Evolutionary conservation across 2,888 invertebrate species (phyloP), one percentile per base, ranked within the genome.

Genomic region (Podotricha telesiphe): DNA sequence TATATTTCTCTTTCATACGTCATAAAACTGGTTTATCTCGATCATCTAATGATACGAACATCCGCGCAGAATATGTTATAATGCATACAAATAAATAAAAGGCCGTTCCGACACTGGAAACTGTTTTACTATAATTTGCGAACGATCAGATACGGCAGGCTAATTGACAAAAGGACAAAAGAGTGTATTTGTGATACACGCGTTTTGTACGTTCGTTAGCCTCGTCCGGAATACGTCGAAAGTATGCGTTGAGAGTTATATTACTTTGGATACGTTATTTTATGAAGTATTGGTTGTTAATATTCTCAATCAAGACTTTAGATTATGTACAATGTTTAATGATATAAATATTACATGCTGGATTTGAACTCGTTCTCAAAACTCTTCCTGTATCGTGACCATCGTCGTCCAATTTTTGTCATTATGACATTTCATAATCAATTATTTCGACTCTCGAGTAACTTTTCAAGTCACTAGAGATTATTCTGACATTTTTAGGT

Each of bases 101-200:
- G 19, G 17, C 22, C n/a, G n/a, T 62, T 62, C 34, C 48, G 42
- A 19, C 28, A 34, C 42, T 67, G 67, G 28, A 19, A 66, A 51
- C 40, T 11, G 42, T 20, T 51, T 28, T 20, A 56, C 34, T 37
- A 48, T 47, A 61, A 61, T 61, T 61, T 67, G 61, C 67, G 5
- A 51, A 58, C 67, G 50, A 67, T 61, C 67, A 67, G 67, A 66
- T 66, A 58, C 67, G 67, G 59, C 45, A 61, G 51, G 47, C 28
- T 58, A 64, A 64, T 56, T 50, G 50, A 64, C 58, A 68, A 64
- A 58, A 34, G 64, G 37, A 69, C 69, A 69, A 69, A 65, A 64
- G 65, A 34, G 53, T 51, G 45, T 53, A 51, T 59, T 69, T 69
- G 59, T 69, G 59, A 20, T 40, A 42, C 42, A 50, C 64, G 51